Conservation (phyloP, 2,888 invertebrate species). For the Antheraea yamamai region DNA sequence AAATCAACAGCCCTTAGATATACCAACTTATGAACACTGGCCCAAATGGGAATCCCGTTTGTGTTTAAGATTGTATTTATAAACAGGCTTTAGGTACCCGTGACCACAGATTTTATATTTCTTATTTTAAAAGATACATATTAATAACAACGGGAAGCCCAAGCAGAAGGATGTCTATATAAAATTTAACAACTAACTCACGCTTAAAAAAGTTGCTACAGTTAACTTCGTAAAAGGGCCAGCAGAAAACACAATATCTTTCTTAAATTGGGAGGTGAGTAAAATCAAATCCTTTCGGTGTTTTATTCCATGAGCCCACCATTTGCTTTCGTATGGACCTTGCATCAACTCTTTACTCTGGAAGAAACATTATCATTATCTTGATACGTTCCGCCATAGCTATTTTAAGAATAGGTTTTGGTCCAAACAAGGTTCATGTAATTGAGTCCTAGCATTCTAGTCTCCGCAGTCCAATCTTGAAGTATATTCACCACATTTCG, state of each 20-base stretch:
- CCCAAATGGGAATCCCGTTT: no score
- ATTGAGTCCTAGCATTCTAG: no score
- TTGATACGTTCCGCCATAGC: neutral
- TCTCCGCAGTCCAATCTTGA: no score
- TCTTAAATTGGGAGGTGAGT: slow-evolving; percentile 51
- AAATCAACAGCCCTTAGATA: no score
- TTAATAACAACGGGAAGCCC: no score
- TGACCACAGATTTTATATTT: no score
- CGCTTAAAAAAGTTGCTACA: slow-evolving; percentile 62
- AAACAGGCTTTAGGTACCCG: no score
- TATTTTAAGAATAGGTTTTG: neutral
- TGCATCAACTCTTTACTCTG: slow-evolving; percentile 55
- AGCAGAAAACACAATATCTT: slow-evolving; percentile 58
- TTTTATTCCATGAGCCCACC: slow-evolving; percentile 46
- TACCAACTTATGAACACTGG: no score
- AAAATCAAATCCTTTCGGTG: slow-evolving; percentile 51
- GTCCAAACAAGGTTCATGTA: neutral
- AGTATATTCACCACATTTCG: no score
- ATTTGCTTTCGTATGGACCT: slow-evolving; percentile 64
- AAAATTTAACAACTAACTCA: slow-evolving; percentile 37
- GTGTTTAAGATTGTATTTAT: no score
- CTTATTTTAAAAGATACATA: no score
- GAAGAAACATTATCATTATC: slow-evolving; percentile 24
- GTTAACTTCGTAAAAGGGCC: slow-evolving; percentile 64
- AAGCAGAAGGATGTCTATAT: no score